Conservation (phyloP, 2,888 invertebrate genomes). For the Aporophyla nigra region DNA sequence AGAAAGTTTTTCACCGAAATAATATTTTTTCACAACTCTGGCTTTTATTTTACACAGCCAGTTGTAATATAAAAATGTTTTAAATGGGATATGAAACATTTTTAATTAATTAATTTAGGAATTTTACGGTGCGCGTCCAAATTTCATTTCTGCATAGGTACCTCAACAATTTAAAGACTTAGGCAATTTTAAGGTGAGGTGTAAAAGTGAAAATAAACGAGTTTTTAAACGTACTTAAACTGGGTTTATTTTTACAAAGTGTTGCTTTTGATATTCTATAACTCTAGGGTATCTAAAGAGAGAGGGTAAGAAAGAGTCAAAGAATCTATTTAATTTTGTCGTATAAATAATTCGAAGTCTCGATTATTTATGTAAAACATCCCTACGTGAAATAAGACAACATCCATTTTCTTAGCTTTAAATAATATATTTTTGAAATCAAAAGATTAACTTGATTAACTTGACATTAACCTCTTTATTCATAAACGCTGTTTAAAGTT, state of each 20-base stretch:
- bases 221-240: conserved; percentile 19
- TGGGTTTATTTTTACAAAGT: background rate
- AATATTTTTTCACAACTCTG: conserved; percentile 3
- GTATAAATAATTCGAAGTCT: too few relatives aligned
- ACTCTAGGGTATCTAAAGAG: too few relatives aligned
- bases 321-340: too few relatives aligned
- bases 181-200: conserved; percentile 13
- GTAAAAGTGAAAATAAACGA: conserved; percentile 17
- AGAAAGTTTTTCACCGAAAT: conserved; percentile 6
- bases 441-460: too few relatives aligned
- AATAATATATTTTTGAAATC: too few relatives aligned
- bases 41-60: conserved; percentile 30
- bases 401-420: too few relatives aligned
- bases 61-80: conserved; percentile 16
- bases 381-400: too few relatives aligned
- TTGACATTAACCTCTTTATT: too few relatives aligned
- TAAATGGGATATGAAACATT: conserved; percentile 22
- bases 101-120: conserved; percentile 33
- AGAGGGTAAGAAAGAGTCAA: too few relatives aligned
- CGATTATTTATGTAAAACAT: too few relatives aligned
- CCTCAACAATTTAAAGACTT: conserved; percentile 5
- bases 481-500: too few relatives aligned
- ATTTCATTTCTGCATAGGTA: conserved; percentile 31
- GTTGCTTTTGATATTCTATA: too few relatives aligned
- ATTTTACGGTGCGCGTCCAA: conserved; percentile 36